phyloP scores from a whole-genome alignment of 92 coral and sea anemone species.

The Metridium senile region DNA sequence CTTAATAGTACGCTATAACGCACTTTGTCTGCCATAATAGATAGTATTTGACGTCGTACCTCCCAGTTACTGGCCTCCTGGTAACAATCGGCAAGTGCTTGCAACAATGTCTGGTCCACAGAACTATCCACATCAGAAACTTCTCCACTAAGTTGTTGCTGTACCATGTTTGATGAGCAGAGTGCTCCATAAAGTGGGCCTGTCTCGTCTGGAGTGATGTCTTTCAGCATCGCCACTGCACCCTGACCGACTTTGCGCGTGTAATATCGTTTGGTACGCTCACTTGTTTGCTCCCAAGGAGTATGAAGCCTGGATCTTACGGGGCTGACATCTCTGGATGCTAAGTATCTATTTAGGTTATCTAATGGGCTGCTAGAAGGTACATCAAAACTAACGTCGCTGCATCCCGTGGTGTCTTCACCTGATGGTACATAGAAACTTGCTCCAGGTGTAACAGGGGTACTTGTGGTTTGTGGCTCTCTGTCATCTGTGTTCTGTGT shows the following conservation, averaged over 20 bases:
- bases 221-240: slow-evolving; percentile 53
- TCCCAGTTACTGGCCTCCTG: slow-evolving; percentile 65
- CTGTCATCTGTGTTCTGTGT: slow-evolving; percentile 25
- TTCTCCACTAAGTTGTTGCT: slow-evolving; percentile 35
- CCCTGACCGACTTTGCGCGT: slow-evolving; percentile 65
- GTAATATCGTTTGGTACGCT: slow-evolving; percentile 67
- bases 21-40: slow-evolving; percentile 78
- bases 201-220: slow-evolving; percentile 53
- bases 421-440: slow-evolving; percentile 25
- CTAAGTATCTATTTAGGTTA: slow-evolving; percentile 48
- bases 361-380: slow-evolving; percentile 35
- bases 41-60: slow-evolving; percentile 67
- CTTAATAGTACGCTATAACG: slow-evolving; percentile 36
- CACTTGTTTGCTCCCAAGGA: slow-evolving; percentile 61
- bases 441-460: slow-evolving; percentile 38
- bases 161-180: slow-evolving; percentile 55
- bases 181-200: slow-evolving; percentile 44
- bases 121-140: slow-evolving; percentile 39
- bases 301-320: slow-evolving; percentile 55
- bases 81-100: slow-evolving; percentile 75
- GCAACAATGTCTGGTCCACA: slow-evolving; percentile 58
- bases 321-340: slow-evolving; percentile 68
- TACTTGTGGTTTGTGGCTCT: slow-evolving; percentile 19
- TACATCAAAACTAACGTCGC: slow-evolving; percentile 44
- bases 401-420: slow-evolving; percentile 14